Conservation (phyloP, 2,113 vertebrate genomes). For the Geothlypis trichas region DNA sequence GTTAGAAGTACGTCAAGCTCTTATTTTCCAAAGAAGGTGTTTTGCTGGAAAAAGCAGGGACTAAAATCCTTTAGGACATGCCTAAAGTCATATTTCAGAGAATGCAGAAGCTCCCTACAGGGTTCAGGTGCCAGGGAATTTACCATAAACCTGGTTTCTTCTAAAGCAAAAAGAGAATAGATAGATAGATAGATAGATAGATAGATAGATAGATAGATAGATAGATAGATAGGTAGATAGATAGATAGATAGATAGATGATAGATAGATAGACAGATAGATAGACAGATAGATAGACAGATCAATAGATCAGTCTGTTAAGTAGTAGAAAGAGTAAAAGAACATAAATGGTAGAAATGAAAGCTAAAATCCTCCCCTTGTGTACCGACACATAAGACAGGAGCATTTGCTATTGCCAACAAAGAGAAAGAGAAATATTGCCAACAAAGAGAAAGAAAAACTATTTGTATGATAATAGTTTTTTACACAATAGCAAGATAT, state of each 20-base stretch:
- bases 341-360: not conserved
- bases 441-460: not conserved
- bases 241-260: not conserved
- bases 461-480: not conserved
- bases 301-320: not conserved
- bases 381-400: not conserved
- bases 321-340: not conserved
- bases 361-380: not conserved
- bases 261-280: not conserved
- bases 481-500: not conserved
- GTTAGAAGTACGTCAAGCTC: not conserved
- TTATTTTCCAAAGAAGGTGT: not conserved
- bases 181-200: not conserved
- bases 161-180: not conserved
- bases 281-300: not conserved
- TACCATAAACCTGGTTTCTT: not conserved
- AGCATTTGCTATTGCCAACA: not conserved
- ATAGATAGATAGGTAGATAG: not conserved
- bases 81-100: not conserved
- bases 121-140: not conserved
- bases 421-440: not conserved
- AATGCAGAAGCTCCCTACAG: not conserved
- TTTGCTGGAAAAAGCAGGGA: not conserved
- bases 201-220: not conserved
- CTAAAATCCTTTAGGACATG: not conserved